phyloP scores from a whole-genome alignment of 2,113 vertebrate genomes.

The Sapayoa aenigma region DNA sequence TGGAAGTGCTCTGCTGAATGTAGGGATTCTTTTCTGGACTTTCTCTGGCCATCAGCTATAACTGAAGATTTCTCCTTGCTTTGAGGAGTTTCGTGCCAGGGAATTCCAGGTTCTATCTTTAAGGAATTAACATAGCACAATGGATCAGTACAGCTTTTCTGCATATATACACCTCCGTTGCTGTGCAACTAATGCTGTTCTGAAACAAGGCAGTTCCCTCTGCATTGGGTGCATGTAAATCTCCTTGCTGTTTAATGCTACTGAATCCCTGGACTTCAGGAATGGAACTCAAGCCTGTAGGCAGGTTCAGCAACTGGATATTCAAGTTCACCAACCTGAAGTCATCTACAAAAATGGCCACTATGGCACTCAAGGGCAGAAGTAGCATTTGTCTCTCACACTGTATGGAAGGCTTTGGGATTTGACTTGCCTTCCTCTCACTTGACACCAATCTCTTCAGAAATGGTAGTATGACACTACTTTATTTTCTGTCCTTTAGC shows the following conservation, averaged over 20 bases:
- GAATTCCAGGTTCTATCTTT: conserved; percentile 54
- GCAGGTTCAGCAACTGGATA: not conserved
- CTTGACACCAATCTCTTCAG: not conserved
- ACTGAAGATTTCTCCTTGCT: conserved; percentile 31
- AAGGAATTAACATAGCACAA: conserved; percentile 56
- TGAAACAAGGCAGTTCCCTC: not conserved
- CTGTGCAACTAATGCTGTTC: conserved; percentile 42
- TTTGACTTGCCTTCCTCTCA: not conserved
- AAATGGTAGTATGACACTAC: not conserved
- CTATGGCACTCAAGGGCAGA: not conserved
- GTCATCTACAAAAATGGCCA: not conserved
- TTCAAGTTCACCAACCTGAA: not conserved
- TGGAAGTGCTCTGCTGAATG: conserved; percentile 22
- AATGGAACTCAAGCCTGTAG: not conserved
- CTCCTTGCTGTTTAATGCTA: conserved; percentile 43
- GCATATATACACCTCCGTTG: conserved; percentile 7
- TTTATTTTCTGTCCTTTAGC: not conserved
- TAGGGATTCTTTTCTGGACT: conserved; percentile 31
- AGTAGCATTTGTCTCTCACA: not conserved
- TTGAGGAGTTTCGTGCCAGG: conserved; percentile 10
- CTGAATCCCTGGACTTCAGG: not conserved
- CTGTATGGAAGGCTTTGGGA: not conserved
- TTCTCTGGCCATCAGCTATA: not conserved
- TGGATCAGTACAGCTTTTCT: conserved; percentile 56
- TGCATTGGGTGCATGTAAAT: not conserved